Conservation (phyloP, 2,797 vertebrate species). For the Takifugu rubripes region DNA sequence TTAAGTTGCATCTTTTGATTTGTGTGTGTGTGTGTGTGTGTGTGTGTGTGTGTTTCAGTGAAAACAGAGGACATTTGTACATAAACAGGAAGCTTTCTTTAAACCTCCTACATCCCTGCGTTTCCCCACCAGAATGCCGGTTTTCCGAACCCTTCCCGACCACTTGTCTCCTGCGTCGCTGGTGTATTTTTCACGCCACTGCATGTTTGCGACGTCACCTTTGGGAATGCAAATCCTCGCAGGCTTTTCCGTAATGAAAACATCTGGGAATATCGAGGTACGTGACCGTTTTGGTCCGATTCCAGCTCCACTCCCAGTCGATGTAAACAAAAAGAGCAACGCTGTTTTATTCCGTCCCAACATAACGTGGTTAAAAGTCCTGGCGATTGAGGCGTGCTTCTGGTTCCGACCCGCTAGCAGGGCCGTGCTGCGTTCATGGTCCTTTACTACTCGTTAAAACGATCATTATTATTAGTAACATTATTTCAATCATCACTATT, state of each 20-base stretch:
- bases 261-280: constrained; percentile 47
- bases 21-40: no score
- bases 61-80: neutral
- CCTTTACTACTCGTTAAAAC: no score
- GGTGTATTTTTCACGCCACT: constrained; percentile 52
- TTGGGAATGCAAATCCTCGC: constrained; percentile 55
- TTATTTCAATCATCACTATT: no score
- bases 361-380: no score
- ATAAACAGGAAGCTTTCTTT: neutral
- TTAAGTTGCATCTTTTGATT: no score
- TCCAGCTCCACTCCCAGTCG: constrained; percentile 22
- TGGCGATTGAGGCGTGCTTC: no score
- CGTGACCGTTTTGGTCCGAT: constrained; percentile 34
- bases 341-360: constrained; percentile 6
- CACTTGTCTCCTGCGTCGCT: constrained; percentile 20
- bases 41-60: no score
- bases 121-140: neutral
- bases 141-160: no score
- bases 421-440: no score
- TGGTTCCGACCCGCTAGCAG: no score
- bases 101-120: neutral
- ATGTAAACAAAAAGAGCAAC: constrained; percentile 17
- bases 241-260: constrained; percentile 41
- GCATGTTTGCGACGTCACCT: constrained; percentile 25
- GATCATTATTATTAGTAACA: no score